Conservation (phyloP, 35 echinoderm and acorn worm genomes). For the Ptychodera flava region DNA sequence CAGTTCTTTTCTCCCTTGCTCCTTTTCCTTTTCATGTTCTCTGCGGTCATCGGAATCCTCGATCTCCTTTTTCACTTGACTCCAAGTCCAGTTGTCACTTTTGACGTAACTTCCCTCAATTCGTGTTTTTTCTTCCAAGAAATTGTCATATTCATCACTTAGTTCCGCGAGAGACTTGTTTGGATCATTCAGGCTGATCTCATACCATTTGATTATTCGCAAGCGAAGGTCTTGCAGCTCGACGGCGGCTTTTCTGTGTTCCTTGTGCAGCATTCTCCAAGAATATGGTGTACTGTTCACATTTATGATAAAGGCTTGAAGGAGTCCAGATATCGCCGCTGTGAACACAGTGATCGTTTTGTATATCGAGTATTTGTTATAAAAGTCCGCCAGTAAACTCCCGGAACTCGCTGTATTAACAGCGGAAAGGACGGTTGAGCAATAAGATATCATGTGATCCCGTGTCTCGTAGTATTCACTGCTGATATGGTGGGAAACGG, state of each 20-base stretch:
- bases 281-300: neutral
- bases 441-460: neutral
- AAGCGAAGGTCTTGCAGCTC: neutral
- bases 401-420: neutral
- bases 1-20: neutral
- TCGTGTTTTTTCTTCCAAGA: neutral
- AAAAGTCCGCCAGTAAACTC: neutral
- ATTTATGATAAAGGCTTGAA: neutral
- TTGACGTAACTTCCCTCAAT: neutral
- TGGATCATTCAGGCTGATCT: neutral
- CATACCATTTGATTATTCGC: neutral
- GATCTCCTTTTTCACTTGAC: neutral
- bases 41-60: neutral
- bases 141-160: neutral
- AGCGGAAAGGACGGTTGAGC: neutral
- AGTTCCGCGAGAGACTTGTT: neutral
- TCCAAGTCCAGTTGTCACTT: neutral
- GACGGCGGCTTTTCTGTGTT: neutral
- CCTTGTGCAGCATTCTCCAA: neutral
- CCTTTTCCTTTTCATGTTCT: neutral
- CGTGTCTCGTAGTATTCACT: neutral
- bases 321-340: neutral
- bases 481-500: neutral
- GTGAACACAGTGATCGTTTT: neutral
- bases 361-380: too few relatives aligned